Base-by-base conservation (phyloP, 37 sponge, comb jelly and placozoan species). In the Petrosia ficiformis region DNA sequence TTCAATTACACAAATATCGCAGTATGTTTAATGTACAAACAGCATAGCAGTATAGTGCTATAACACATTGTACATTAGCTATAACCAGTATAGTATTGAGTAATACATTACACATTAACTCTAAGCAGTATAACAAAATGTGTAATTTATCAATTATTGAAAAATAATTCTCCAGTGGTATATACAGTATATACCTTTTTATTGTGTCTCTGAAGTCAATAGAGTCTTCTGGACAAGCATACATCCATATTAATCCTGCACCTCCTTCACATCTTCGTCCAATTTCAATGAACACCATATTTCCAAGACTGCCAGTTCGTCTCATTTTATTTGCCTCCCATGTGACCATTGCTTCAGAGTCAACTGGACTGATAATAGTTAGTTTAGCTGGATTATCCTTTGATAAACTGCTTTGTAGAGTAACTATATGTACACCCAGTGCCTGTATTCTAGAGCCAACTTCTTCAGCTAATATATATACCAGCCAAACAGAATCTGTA, bases 201-300 rank as follows among this genome's bases (percentile, higher is more conserved):
- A 89, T 39, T 2, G 79, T 78, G 14, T 89, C 84, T 59, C 89
- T 78, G 26, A 89, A 79, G 60, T 57, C 54, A 8, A 38, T 24
- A 0, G 81, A 36, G 0, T 80, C 64, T 8, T 70, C 40, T 3
- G 41, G 30, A 36, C 73, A 74, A 24, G 80, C 44, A 58, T 70
- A 89, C 80, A 89, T 79, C 89, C 89, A 89, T 75, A 89, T 68
- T 0, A 89, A 71, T 1, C 89, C 89, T 21, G 89, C 80, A 0
- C 89, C 89, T 56, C 78, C 78, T 22, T 14, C 6, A 58, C 89
- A 89, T 41, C 89, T 34, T 16, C 89, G 75, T 2, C 89, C 89
- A 38, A 83, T 83, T 70, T 89, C 89, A 3, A 89, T 48, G 41
- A 89, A 89, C 32, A 89, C 74, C 4, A 89, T 74, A 29, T 79